Percentiles rank a stretch among this genome's conserved stretches.
Conservation (phyloP, 2,888 invertebrate genomes). For the Himalopsyche japonica region DNA sequence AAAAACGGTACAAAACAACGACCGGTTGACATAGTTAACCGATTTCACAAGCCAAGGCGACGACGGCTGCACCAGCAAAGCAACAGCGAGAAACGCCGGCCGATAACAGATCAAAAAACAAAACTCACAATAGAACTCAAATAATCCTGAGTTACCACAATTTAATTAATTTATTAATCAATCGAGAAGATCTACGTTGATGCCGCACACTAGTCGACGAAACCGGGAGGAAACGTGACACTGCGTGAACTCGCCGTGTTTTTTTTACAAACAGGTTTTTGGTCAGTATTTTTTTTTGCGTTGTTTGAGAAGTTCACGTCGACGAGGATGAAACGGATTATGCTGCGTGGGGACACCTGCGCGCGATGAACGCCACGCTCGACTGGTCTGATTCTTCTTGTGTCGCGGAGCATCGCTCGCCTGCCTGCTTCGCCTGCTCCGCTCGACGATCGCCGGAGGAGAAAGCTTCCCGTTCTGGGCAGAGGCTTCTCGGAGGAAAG, state of each 20-base stretch:
- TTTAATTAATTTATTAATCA: background rate
- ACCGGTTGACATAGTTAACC: background rate
- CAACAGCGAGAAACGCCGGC: no score
- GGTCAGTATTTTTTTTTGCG: background rate
- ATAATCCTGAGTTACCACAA: background rate
- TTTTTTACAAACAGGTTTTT: background rate
- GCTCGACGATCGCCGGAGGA: background rate
- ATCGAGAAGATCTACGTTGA: background rate
- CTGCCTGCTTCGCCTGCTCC: background rate
- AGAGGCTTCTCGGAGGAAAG: background rate
- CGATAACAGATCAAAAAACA: background rate
- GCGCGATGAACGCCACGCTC: background rate
- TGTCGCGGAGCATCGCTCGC: background rate
- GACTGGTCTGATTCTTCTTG: background rate
- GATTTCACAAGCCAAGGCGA: background rate
- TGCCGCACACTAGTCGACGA: background rate
- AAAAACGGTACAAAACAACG: background rate
- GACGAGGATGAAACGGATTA: background rate
- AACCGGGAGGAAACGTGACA: background rate
- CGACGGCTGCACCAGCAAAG: no score
- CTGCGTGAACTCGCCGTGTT: background rate
- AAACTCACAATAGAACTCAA: background rate
- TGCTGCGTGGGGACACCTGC: background rate
- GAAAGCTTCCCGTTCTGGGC: background rate
- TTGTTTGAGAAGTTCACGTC: background rate